Evolutionary conservation across 2,113 vertebrate genomes (phyloP), one percentile per base, ranked within the genome.

Genomic region (Corythoichthys haematopterus): DNA sequence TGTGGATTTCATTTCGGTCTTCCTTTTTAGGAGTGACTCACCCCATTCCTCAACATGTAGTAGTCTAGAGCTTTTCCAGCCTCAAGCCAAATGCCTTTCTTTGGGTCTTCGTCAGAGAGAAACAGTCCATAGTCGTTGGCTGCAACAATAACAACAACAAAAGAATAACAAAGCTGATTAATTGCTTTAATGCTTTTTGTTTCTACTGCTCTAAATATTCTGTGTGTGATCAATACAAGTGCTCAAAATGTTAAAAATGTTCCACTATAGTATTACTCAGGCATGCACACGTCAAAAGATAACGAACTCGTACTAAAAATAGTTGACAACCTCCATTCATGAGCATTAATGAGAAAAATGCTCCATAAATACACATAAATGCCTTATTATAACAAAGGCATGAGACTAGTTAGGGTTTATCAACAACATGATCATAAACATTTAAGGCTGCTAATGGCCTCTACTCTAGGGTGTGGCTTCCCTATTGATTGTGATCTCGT

Each of bases 41-140:
- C 97, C 90, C 97, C 97, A 80, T 96, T 98, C 76, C 95, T 95
- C 77, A 99, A 90, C 97, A 99, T 98, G 86, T 99, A 99, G 88
- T 99, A 98, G 88, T 99, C 97, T 86, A 99, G 85, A 52, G 96
- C 95, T 87, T 98, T 98, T 72, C 95, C 96, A 2, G 96, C 93
- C 77, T 99, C 97, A 79, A 99, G 88, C 96, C 96, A 99, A 80
- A 99, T 98, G 28, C 97, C 96, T 83, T 99, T 98, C 87, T 98
- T 99, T 67, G 96, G 95, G 84, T 99, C 97, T 75, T 99, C 96
- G 73, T 99, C 96, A 16, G 95, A 98, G 71, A 99, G 91, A 81
- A 99, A 99, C 7, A 99, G 90, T n/a, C 97, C 95, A 38, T 98
- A 99, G 88, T 98, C 96, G 55, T 91, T 97, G 76, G 96, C 96